Conservation (phyloP, 2,797 vertebrate genomes). For the Echeneis naucrates region DNA sequence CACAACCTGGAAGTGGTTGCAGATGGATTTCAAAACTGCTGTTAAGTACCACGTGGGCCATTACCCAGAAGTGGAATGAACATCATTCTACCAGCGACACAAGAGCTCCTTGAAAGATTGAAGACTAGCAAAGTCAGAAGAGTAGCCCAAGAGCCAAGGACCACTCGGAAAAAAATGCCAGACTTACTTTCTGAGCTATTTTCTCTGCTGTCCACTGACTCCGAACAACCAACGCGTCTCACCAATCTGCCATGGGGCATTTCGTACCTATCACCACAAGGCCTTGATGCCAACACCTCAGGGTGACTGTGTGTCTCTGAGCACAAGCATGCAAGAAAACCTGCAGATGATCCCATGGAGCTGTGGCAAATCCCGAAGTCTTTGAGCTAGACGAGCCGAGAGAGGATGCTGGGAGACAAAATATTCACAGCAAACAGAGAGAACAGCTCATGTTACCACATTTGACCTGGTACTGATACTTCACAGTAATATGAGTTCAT, state of each 20-base stretch:
- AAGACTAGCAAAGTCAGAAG: too few relatives aligned
- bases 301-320: conserved; percentile 54
- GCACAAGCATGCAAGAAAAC: conserved; percentile 50
- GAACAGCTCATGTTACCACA: conserved; percentile 45
- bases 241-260: conserved; percentile 47
- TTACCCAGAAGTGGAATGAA: too few relatives aligned
- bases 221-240: conserved; percentile 15
- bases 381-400: conserved; percentile 15
- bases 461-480: conserved; percentile 20
- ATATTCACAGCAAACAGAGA: conserved; percentile 59
- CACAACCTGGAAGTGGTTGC: too few relatives aligned
- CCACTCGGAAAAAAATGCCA: too few relatives aligned
- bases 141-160: too few relatives aligned
- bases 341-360: conserved; percentile 11
- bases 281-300: conserved; percentile 31
- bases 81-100: too few relatives aligned
- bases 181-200: background rate
- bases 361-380: conserved; percentile 31
- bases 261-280: conserved; percentile 58
- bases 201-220: conserved; percentile 10
- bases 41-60: too few relatives aligned
- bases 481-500: conserved; percentile 2
- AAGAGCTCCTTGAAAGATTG: too few relatives aligned
- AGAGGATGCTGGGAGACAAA: background rate
- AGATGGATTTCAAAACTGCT: too few relatives aligned